Base-by-base conservation (phyloP, 2,797 vertebrate genomes). In the Myripristis jacobus region DNA sequence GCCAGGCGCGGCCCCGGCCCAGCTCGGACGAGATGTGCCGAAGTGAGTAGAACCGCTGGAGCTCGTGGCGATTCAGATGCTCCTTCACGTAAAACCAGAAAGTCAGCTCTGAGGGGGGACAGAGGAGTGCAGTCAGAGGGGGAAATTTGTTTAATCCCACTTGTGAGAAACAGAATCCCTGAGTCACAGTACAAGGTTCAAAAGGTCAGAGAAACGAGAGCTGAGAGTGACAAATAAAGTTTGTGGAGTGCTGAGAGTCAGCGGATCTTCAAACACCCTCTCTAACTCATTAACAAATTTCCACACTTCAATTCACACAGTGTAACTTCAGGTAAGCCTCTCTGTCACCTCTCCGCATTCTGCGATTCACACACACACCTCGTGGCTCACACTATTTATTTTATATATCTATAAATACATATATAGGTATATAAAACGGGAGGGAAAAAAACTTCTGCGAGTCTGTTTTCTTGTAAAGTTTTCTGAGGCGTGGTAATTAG, bases 31-130 rank as follows among this genome's bases (percentile, higher is more conserved):
- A 88, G 82, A 99, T 98, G 70, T 96, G 93, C 34, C 73, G 94
- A 59, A 99, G 94, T 1, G 96, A 94, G 88, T 96, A 96, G 88
- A 99, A 99, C 43, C 97, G 95, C 77, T 99, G 98, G 25, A 97
- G 90, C 83, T 99, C 98, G 2, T 99, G 98, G 21, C 94, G 96
- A 90, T 95, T 98, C 80, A 99, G 94, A 48, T 97, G 95, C 77
- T 99, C 98, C 82, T 97, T 98, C 89, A 98, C 96, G 0, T 97
- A 96, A 80, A 95, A 95, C 98, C 98, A 99, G 91, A 98, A 99
- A 11, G 92, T 94, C 83, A 95, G 58, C 80, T 95, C 93, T 94
- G 80, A 18, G 0, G 56, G 18, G 51, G 21, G 59, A 24, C 50
- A 19, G 54, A 21, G 10, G 15, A 31, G 31, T 51, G 24, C 34